A percentile compares a stretch with the other conserved stretches of the same genome.
Conservation (phyloP, 2,888 invertebrate species). For the Creontiades dilutus region DNA sequence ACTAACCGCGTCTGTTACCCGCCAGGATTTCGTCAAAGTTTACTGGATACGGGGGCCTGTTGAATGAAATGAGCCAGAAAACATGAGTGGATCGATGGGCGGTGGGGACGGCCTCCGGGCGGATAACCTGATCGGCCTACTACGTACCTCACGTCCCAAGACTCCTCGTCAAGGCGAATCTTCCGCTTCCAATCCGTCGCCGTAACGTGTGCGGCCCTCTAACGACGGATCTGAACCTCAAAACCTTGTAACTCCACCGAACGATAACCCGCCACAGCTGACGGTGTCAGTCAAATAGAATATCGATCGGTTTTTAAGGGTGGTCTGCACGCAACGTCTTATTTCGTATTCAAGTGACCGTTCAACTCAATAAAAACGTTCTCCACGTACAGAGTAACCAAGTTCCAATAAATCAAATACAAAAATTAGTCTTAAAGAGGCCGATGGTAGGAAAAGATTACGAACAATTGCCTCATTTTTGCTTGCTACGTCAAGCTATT, state of each 20-base stretch:
- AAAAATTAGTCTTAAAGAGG: too few species aligned
- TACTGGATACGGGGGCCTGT: conserved; percentile 27
- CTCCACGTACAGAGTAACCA: too few species aligned
- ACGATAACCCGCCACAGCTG: conserved; percentile 19
- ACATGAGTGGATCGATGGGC: conserved; percentile 32
- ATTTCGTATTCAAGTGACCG: not conserved
- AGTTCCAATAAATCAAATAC: too few species aligned
- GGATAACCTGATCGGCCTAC: conserved; percentile 28
- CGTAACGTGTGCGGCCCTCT: not conserved
- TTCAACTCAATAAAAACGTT: not conserved
- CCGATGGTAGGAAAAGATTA: too few species aligned
- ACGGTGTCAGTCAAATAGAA: conserved; percentile 30
- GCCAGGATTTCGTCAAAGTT: not conserved
- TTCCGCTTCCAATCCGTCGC: not conserved
- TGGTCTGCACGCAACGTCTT: conserved; percentile 32
- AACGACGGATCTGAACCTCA: not conserved
- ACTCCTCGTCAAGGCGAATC: not conserved
- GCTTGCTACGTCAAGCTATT: too few species aligned
- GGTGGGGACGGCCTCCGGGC: not conserved
- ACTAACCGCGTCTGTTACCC: too few species aligned
- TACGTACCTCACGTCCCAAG: not conserved
- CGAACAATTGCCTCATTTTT: too few species aligned
- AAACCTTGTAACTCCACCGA: not conserved
- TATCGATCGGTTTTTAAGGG: conserved; percentile 22
- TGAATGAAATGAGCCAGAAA: conserved; percentile 39